phyloP scores from a whole-genome alignment of 2,797 vertebrate species.

The Sebastes glaucus region DNA sequence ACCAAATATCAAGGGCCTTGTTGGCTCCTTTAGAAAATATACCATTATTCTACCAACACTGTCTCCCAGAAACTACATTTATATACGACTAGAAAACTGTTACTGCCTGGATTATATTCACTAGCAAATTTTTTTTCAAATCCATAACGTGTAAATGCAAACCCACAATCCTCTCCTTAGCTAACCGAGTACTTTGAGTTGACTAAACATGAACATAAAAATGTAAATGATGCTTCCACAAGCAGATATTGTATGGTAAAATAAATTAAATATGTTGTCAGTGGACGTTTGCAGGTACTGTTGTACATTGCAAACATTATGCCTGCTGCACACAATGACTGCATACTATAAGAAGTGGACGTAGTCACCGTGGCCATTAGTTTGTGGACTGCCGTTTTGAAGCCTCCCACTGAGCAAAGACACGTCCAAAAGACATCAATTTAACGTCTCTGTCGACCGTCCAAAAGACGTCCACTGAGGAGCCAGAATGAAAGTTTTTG shows the following conservation, averaged over 20 bases:
- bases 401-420: too few species aligned
- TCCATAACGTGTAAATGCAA: neutral
- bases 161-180: too few species aligned
- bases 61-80: neutral
- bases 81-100: neutral
- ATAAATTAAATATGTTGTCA: neutral
- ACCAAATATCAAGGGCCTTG: constrained; percentile 13
- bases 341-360: too few species aligned
- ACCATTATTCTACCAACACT: neutral
- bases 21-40: constrained; percentile 24
- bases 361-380: too few species aligned
- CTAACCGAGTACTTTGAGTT: neutral
- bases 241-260: neutral
- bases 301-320: neutral
- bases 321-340: neutral
- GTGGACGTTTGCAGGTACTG: too few species aligned
- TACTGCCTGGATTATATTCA: neutral
- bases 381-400: too few species aligned
- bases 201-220: neutral
- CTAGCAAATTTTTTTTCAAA: neutral
- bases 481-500: too few species aligned
- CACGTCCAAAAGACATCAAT: too few species aligned
- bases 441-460: too few species aligned
- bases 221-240: neutral
- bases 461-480: too few species aligned